Base-by-base conservation (phyloP, 2,113 vertebrate species). In the Nannobrachium achirus region DNA sequence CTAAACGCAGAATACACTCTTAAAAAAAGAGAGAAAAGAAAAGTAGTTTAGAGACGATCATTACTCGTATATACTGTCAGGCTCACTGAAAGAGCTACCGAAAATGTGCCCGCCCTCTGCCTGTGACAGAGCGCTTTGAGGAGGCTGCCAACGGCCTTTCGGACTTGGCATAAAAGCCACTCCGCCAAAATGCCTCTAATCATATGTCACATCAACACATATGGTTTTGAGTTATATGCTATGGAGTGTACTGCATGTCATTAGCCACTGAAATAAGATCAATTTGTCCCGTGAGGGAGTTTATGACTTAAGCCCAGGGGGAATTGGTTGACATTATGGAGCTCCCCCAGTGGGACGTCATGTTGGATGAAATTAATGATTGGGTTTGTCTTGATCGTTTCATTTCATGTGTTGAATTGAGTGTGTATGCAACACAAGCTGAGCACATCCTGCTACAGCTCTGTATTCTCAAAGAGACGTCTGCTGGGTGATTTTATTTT, bases 21-120 rank as follows among this genome's bases (percentile, higher is more conserved):
- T 77, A 58, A 64, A 77, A 63, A 86, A 87, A 85, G 81, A 33
- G 6, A 33, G 25, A 33, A 33, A 33, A 33, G 25, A 33, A 33
- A 33, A 33, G 25, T 33, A 4, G 3, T 33, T 33, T 33, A 33
- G 25, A 33, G 6, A 77, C 78, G 68, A 71, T 79, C 76, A 79
- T 79, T 71, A 58, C 66, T 73, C 76, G 70, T 59, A 33, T 42
- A 65, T 63, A 62, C 84, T 57, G 79, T 83, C 69, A 48, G 73
- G 55, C 79, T 81, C 70, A 72, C 64, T 76, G 72, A 70, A 46
- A 73, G 71, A 81, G 85, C 85, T 88, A 80, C 85, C 78, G 80
- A 76, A 81, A 82, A 80, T 79, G 69, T 71, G 70, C 61, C 69
- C 10, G 8, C 33, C 25, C 66, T 81, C 79, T 69, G 75, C 73